These are phyloP conservation scores for Trinectes maculatus DNA, from an alignment of 2,113 vertebrate genomes.

Conservation along the genomic window DNA sequence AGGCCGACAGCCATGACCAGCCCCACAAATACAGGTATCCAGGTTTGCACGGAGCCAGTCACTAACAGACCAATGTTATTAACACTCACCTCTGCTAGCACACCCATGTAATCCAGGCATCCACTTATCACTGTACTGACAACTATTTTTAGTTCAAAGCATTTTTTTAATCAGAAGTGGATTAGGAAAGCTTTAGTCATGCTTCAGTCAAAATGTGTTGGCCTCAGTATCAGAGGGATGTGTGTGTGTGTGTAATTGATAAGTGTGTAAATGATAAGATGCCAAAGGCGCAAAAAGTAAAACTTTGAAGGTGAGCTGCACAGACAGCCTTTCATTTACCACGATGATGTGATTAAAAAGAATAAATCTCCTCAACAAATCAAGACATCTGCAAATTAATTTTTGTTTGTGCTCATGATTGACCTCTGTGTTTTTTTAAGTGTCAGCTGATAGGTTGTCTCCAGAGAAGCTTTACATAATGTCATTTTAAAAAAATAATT, in stretches of 20 bases:
- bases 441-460: conserved; percentile 33
- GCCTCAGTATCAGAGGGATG: conserved; percentile 5
- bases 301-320: conserved; percentile 37
- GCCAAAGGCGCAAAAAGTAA: conserved; percentile 13
- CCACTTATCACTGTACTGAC: conserved; percentile 13
- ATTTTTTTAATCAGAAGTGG: conserved; percentile 40
- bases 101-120: not conserved
- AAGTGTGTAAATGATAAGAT: conserved; percentile 29
- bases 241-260: conserved; percentile 9
- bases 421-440: conserved; percentile 16
- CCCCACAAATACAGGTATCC: conserved; percentile 72
- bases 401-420: conserved; percentile 32
- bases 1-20: conserved; percentile 68
- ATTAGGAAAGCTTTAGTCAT: conserved; percentile 36
- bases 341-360: conserved; percentile 9
- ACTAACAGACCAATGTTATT: conserved; percentile 14
- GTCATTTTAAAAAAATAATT: conserved; percentile 58
- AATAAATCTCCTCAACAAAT: conserved; percentile 17
- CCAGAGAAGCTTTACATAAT: conserved; percentile 60
- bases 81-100: conserved; percentile 9
- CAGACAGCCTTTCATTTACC: conserved; percentile 13
- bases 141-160: conserved; percentile 49
- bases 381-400: conserved; percentile 15
- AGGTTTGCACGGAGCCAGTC: conserved; percentile 18
- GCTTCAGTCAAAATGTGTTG: conserved; percentile 36